Conservation (phyloP, 2,888 invertebrate genomes). For the Sclerodermus sp. region DNA sequence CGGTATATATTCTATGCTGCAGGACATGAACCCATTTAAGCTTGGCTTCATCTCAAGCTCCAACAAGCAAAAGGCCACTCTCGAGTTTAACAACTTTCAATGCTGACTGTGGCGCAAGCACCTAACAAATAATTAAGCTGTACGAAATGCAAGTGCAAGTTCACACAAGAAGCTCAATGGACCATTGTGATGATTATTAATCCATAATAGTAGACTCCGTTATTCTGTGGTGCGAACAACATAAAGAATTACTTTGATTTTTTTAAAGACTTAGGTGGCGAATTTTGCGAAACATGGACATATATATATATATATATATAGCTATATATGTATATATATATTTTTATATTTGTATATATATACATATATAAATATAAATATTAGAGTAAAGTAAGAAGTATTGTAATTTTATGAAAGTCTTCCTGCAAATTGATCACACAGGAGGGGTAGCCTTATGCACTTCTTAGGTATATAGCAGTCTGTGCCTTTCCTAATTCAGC, state of each 20-base stretch:
- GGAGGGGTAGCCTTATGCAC: conserved; percentile 39
- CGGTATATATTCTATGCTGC: conserved; percentile 51
- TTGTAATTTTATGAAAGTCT: conserved; percentile 30
- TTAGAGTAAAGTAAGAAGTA: neutral
- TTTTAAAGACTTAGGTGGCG: conserved; percentile 6
- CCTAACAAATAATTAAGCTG: conserved; percentile 21
- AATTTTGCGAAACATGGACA: conserved; percentile 13
- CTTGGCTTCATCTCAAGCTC: conserved; percentile 51
- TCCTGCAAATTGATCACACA: conserved; percentile 31
- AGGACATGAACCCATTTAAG: conserved; percentile 55
- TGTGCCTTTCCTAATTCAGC: conserved; percentile 48
- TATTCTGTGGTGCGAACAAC: conserved; percentile 53
- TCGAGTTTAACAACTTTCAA: conserved; percentile 12
- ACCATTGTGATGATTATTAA: conserved; percentile 20
- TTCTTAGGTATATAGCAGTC: conserved; percentile 34
- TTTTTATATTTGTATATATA: conserved; percentile 3
- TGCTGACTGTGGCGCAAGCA: conserved; percentile 30
- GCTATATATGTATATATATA: conserved; percentile 2
- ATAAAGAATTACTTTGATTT: neutral
- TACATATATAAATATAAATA: conserved; percentile 5
- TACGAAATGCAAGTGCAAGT: conserved; percentile 23
- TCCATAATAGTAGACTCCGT: conserved; percentile 36
- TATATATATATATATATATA: conserved; percentile 13
- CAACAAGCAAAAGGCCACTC: conserved; percentile 41
- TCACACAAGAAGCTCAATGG: conserved; percentile 24